These are phyloP conservation scores for Sander vitreus DNA, from an alignment of 2,113 vertebrate species.

Conservation along the genomic window DNA sequence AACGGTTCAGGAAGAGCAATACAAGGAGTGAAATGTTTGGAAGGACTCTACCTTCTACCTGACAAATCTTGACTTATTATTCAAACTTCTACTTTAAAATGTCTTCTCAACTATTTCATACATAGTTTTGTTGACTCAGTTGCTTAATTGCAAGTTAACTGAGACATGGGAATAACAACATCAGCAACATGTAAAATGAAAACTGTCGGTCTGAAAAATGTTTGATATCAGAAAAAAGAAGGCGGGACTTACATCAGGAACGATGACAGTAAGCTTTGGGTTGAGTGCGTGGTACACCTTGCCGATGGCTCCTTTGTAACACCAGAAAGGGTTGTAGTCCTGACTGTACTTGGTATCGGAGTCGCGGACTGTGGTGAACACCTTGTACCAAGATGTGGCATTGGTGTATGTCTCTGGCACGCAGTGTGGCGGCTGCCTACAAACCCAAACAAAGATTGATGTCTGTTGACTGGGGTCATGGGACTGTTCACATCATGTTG, in stretches of 20 bases:
- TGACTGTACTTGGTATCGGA: conserved; percentile 96
- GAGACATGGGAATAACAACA: neutral
- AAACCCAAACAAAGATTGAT: conserved; percentile 11
- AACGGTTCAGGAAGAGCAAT: no score
- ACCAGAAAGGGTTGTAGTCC: conserved; percentile 99
- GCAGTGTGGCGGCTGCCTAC: conserved; percentile 95
- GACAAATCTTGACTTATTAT: no score
- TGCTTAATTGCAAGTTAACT: neutral
- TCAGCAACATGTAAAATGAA: neutral
- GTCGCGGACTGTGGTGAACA: conserved; percentile 95
- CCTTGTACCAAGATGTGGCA: conserved; percentile 96
- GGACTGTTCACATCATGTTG: neutral
- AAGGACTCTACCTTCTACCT: no score
- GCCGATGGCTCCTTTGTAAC: conserved; percentile 98
- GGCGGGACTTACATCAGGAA: conserved; percentile 92
- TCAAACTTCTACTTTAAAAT: no score
- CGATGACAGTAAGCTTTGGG: conserved; percentile 96
- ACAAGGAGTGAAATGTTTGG: no score
- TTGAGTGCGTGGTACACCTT: conserved; percentile 97
- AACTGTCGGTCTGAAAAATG: neutral
- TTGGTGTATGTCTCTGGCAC: conserved; percentile 96
- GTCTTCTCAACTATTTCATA: no score
- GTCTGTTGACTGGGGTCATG: neutral
- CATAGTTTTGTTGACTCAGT: no score
- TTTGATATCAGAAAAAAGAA: neutral